These are phyloP conservation scores for Trisateles emortualis DNA, from an alignment of 2,888 invertebrate genomes.

Conservation along the genomic window DNA sequence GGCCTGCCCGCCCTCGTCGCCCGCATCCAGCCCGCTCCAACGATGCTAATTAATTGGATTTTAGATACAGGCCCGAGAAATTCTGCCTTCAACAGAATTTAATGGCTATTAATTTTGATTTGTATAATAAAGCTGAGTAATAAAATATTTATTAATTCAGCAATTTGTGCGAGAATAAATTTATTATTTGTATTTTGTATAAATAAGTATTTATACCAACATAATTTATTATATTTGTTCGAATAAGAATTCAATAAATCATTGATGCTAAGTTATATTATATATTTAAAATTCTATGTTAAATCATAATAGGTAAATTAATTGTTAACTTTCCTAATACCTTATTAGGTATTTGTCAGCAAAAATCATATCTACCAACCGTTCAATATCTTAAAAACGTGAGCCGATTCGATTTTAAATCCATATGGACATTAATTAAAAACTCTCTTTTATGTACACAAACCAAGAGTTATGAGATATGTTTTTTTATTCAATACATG, in stretches of 20 bases:
- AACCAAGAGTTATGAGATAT: conserved; percentile 17
- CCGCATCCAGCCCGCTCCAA: not conserved
- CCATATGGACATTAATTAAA: conserved; percentile 38
- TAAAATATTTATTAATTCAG: conserved; percentile 21
- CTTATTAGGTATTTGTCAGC: too few species aligned
- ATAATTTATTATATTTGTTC: too few species aligned
- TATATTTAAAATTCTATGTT: too few species aligned
- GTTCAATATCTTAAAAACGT: conserved; percentile 38
- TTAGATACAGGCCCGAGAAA: conserved; percentile 45
- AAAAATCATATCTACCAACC: not conserved
- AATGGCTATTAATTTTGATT: conserved; percentile 47
- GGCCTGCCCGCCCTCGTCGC: conserved; percentile 13
- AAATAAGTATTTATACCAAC: too few species aligned
- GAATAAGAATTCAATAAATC: too few species aligned
- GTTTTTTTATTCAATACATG: conserved; percentile 7
- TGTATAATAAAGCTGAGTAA: conserved; percentile 27
- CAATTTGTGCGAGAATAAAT: not conserved
- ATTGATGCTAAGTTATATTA: too few species aligned
- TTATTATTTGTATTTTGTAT: conserved; percentile 6
- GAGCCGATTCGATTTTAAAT: conserved; percentile 54
- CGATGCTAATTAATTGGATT: conserved; percentile 57
- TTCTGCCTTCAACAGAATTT: conserved; percentile 47
- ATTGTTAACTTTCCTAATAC: too few species aligned
- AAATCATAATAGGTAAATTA: too few species aligned
- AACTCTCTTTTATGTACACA: conserved; percentile 36